phyloP scores from a whole-genome alignment of 2,888 invertebrate genomes.

The Diaprepes abbreviatus region DNA sequence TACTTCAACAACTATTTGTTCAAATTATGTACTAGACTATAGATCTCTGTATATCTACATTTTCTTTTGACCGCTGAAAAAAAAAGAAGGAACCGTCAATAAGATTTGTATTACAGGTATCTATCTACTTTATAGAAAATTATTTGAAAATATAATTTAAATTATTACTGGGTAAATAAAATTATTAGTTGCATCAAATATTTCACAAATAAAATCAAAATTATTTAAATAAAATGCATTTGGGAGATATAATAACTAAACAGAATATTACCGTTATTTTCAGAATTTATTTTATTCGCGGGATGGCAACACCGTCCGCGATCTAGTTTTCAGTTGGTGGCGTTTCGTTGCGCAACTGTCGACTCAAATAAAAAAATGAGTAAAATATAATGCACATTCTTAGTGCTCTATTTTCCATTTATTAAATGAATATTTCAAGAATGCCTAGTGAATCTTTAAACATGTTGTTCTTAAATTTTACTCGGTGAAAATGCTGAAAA shows the following conservation, averaged over 20 bases:
- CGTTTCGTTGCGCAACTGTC: constrained; percentile 64
- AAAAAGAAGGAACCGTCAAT: too few species aligned
- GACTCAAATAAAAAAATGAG: constrained; percentile 53
- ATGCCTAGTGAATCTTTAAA: constrained; percentile 46
- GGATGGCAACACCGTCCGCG: constrained; percentile 33
- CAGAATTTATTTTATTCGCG: neutral
- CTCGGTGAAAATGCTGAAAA: constrained; percentile 33
- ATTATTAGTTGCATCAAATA: too few species aligned
- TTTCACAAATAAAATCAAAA: too few species aligned
- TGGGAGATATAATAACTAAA: neutral
- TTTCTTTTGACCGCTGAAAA: too few species aligned
- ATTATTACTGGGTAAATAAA: too few species aligned
- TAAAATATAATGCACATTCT: constrained; percentile 23
- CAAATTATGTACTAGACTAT: too few species aligned
- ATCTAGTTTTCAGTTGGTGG: constrained; percentile 48
- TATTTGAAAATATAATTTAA: too few species aligned
- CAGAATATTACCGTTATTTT: constrained; percentile 30
- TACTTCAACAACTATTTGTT: too few species aligned
- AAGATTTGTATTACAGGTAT: too few species aligned
- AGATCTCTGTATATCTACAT: too few species aligned
- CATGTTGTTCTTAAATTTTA: neutral
- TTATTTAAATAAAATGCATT: too few species aligned
- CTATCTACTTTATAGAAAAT: too few species aligned
- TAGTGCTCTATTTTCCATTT: constrained; percentile 5
- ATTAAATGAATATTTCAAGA: constrained; percentile 43